Evolutionary conservation across 2,797 vertebrate genomes (phyloP).

Genomic region (Threskiornis aethiopicus): DNA sequence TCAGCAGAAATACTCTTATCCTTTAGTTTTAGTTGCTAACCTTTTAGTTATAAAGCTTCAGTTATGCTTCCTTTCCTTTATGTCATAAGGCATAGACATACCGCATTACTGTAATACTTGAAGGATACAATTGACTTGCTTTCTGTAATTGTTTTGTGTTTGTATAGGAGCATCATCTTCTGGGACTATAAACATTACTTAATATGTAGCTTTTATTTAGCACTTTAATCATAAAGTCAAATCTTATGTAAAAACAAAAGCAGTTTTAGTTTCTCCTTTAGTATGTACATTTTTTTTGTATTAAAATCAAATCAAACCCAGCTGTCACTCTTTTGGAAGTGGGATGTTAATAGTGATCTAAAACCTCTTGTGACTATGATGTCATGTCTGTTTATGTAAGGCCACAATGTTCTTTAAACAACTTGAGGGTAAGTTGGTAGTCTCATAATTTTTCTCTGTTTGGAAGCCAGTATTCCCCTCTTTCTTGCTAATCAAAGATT

Average conservation of each 20-base stretch:
- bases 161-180: neutral
- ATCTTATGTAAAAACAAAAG: neutral
- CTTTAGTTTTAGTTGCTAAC: neutral
- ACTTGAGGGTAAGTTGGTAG: neutral
- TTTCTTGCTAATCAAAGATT: neutral
- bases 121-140: neutral
- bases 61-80: neutral
- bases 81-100: neutral
- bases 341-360: neutral
- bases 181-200: neutral
- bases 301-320: neutral
- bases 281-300: neutral
- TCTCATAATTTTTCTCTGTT: neutral
- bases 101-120: neutral
- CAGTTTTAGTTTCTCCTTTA: neutral
- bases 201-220: neutral
- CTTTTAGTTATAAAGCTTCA: neutral
- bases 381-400: neutral
- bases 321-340: neutral
- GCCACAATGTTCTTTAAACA: neutral
- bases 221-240: neutral
- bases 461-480: neutral
- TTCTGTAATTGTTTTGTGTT: neutral
- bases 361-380: neutral
- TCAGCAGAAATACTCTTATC: neutral